These are phyloP conservation scores for Pseudorectes ferrugineus DNA, from an alignment of 2,113 vertebrate genomes.

Conservation along the genomic window DNA sequence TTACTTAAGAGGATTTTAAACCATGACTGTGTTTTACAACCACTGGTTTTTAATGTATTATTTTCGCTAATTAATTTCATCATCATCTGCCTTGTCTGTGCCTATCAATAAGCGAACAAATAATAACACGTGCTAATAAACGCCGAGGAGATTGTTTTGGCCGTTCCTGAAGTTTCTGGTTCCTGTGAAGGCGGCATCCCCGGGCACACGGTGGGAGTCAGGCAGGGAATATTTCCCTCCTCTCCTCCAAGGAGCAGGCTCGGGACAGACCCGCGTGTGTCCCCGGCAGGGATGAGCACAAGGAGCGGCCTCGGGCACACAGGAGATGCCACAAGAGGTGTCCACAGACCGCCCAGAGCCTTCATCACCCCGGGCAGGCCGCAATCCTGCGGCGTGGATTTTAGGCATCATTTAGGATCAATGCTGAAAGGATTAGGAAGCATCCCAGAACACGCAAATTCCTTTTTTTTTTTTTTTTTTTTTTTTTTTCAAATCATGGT, in stretches of 20 bases:
- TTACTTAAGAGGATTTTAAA: background rate
- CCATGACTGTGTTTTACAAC: background rate
- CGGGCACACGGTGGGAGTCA: background rate
- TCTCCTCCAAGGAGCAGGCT: rapidly evolving
- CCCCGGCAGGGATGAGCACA: background rate
- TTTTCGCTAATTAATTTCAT: background rate
- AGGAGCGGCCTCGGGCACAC: background rate
- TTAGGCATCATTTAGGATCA: background rate
- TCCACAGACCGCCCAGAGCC: background rate
- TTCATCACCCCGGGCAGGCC: background rate
- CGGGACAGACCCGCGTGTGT: background rate
- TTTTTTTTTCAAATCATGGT: rapidly evolving
- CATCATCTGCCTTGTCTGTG: background rate
- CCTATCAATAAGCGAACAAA: background rate
- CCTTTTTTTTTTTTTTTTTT: too few species aligned
- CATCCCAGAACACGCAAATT: too few species aligned
- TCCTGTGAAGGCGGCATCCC: background rate
- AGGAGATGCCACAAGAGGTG: background rate
- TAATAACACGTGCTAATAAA: background rate
- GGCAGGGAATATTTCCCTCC: background rate
- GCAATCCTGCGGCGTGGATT: background rate
- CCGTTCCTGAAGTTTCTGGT: background rate
- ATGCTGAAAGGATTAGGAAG: background rate
- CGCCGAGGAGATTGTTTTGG: background rate
- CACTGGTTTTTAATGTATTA: background rate